A percentile compares a stretch with the other conserved stretches of the same genome.
Evolutionary conservation across 2,113 vertebrate genomes (phyloP).

Genomic region (Atractosteus spatula): DNA sequence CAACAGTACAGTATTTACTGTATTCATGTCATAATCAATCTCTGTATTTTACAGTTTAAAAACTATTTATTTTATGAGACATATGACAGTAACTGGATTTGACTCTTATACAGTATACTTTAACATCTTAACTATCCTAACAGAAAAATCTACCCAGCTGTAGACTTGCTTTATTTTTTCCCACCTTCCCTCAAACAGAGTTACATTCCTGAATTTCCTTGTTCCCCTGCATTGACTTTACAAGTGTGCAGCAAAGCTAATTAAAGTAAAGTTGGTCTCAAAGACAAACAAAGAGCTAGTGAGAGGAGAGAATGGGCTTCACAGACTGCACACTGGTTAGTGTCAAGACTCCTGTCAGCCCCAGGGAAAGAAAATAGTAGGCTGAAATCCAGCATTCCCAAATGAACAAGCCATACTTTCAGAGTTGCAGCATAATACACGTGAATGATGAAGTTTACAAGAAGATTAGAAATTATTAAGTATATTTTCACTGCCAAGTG

Average conservation of each 20-base stretch:
- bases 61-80: too few relatives aligned
- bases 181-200: not conserved
- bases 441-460: too few relatives aligned
- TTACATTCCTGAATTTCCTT: not conserved
- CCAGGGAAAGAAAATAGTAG: not conserved
- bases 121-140: too few relatives aligned
- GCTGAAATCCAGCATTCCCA: slow-evolving; percentile 15
- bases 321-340: slow-evolving; percentile 5
- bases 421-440: not conserved
- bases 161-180: not conserved
- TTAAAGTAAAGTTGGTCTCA: not conserved
- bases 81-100: too few relatives aligned
- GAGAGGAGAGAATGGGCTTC: slow-evolving; percentile 6
- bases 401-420: slow-evolving; percentile 12
- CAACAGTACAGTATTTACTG: too few relatives aligned
- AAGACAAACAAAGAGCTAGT: not conserved
- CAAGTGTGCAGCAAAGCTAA: not conserved
- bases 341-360: slow-evolving; percentile 2
- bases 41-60: too few relatives aligned
- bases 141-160: not conserved
- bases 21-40: too few relatives aligned
- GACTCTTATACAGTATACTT: too few relatives aligned
- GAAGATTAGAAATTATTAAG: too few relatives aligned
- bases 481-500: too few relatives aligned
- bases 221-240: not conserved